phyloP scores from a whole-genome alignment of 2,888 invertebrate genomes.

The Globia sparganii region DNA sequence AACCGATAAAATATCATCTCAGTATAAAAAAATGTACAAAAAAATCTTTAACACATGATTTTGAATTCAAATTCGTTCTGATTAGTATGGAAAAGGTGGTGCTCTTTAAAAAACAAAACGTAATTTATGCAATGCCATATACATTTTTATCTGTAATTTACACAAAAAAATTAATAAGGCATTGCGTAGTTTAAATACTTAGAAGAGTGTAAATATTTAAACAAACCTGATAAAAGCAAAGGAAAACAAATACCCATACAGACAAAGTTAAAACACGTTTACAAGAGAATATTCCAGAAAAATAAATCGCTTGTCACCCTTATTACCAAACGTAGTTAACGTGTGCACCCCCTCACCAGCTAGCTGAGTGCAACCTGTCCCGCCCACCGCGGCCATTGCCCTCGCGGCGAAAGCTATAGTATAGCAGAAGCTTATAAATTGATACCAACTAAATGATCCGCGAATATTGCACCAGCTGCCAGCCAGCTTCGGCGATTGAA shows the following conservation, averaged over 20 bases:
- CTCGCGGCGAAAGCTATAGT: constrained; percentile 61
- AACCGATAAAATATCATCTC: not conserved
- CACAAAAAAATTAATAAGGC: no score
- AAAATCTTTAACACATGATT: not conserved
- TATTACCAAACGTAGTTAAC: constrained; percentile 36
- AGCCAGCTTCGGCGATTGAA: constrained; percentile 37
- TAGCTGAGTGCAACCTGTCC: constrained; percentile 68
- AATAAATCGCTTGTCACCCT: not conserved
- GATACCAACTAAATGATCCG: constrained; percentile 56
- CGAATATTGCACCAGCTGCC: constrained; percentile 39
- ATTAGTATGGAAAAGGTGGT: no score
- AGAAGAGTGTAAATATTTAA: no score
- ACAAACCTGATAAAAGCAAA: not conserved
- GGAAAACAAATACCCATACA: not conserved
- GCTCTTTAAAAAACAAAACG: not conserved
- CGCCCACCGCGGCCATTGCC: constrained; percentile 79
- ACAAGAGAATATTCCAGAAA: not conserved
- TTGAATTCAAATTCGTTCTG: not conserved
- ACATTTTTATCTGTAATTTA: not conserved
- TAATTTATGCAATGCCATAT: not conserved
- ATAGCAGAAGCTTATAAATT: constrained; percentile 53
- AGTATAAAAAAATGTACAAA: not conserved
- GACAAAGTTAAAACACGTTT: not conserved
- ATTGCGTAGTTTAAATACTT: no score
- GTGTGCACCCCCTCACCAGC: constrained; percentile 54